phyloP scores from a whole-genome alignment of 2,113 vertebrate genomes.

The Pygoscelis antarcticus region DNA sequence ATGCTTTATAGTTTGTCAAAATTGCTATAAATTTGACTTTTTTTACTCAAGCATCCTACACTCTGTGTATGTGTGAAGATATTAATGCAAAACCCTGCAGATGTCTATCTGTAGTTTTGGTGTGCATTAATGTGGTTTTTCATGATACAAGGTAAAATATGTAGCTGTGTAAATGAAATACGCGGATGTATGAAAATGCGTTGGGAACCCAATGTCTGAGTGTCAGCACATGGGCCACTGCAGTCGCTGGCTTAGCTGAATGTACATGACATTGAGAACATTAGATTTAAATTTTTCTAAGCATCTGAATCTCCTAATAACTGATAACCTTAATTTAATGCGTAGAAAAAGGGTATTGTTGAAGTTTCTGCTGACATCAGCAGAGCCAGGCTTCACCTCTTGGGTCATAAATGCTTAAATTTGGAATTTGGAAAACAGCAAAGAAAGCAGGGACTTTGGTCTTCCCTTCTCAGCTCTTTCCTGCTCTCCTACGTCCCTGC shows the following conservation, averaged over 20 bases:
- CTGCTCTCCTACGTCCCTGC: neutral
- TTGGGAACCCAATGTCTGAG: neutral
- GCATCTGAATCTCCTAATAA: neutral
- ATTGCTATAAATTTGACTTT: neutral
- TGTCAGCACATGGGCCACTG: rapidly evolving
- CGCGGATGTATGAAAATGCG: neutral
- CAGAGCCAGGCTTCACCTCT: neutral
- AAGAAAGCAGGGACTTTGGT: neutral
- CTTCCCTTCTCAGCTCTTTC: neutral
- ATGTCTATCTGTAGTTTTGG: neutral
- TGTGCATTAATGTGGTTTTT: rapidly evolving
- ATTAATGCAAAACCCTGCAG: neutral
- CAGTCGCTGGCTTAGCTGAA: rapidly evolving
- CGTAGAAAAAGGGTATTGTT: neutral
- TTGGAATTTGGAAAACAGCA: neutral
- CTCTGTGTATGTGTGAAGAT: too few species aligned
- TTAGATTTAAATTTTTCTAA: neutral
- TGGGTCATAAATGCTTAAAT: neutral
- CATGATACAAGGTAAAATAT: rapidly evolving
- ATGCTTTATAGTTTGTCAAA: neutral
- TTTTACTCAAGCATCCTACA: neutral
- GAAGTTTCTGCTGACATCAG: neutral
- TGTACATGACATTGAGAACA: rapidly evolving
- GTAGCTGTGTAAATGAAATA: neutral
- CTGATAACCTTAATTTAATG: neutral